Evolutionary conservation across 2,888 invertebrate species (phyloP), one percentile per base, ranked within the genome.

Genomic region (Mycogona germanica): DNA sequence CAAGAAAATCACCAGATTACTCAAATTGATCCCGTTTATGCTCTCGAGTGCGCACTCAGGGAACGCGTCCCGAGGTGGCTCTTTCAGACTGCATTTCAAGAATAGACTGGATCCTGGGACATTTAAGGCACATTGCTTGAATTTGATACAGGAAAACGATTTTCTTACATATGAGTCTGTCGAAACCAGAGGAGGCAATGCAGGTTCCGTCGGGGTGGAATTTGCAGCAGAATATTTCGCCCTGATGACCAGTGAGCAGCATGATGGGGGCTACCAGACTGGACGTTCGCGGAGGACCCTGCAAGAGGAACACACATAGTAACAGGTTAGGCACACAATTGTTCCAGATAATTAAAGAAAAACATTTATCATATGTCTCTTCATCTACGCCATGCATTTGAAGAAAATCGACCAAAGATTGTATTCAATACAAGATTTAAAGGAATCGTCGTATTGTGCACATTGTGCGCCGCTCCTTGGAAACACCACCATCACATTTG

Each of bases 171-270:
- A 98, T 89, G 72, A 87, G 85, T 66, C 95, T 74, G 66, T 99
- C 98, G 69, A 89, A 93, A 6, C 98, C 98, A 7, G 87, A 84
- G 0, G 96, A 91, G 2, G 92, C 92, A 37, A 99, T 71, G 66
- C 92, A 83, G 64, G 88, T 84, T 3, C 98, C 98, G 67, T 97
- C 95, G 0, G 95, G 95, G 67, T 96, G 93, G 70, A 98, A 98
- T 70, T 88, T 87, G 6, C 84, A 76, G 2, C 85, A 78, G 68
- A 91, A 95, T 62, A 99, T 84, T 70, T 99, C 98, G 9, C 95
- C 96, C 67, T 91, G 88, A 67, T 99, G 98, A 0, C 96, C 98
- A 66, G 92, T 88, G 50, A 98, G 71, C 37, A 91, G 74, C 93
- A 97, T 96, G 54, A 96, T 96, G 0, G 96, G 95, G 0, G 93